These are phyloP conservation scores for Chaetophractus vellerosus DNA, from an alignment of 2,797 vertebrate species.

Conservation along the genomic window DNA sequence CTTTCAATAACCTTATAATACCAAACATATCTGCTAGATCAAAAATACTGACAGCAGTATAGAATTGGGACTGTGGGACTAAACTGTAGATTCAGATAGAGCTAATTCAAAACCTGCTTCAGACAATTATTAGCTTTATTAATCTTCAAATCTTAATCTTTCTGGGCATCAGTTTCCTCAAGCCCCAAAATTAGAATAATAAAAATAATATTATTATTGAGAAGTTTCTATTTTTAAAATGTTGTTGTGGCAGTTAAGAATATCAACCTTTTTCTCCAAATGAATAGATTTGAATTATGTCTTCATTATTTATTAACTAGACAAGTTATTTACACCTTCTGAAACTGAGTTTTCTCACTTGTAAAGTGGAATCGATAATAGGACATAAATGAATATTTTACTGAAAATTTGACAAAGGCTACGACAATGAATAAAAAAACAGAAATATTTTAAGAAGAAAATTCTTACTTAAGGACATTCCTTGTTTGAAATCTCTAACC, in stretches of 20 bases:
- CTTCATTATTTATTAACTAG: background rate
- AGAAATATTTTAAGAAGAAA: background rate
- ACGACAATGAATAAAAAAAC: background rate
- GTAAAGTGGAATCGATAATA: background rate
- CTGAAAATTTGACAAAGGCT: background rate
- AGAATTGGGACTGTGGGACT: no score
- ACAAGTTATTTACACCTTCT: background rate
- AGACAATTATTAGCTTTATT: background rate
- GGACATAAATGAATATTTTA: background rate
- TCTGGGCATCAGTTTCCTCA: background rate
- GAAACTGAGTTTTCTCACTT: background rate
- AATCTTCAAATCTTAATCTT: background rate
- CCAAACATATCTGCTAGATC: background rate
- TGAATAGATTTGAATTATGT: background rate
- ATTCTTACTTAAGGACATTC: background rate
- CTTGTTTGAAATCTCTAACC: background rate
- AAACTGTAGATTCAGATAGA: background rate
- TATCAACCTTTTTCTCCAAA: background rate
- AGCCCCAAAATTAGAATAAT: background rate
- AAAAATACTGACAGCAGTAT: background rate
- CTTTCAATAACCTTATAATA: background rate
- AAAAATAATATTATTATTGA: background rate
- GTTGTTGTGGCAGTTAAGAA: background rate
- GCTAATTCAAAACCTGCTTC: background rate
- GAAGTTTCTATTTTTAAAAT: background rate